Base-by-base conservation (phyloP, 2,797 vertebrate species). In the Chelmon rostratus region DNA sequence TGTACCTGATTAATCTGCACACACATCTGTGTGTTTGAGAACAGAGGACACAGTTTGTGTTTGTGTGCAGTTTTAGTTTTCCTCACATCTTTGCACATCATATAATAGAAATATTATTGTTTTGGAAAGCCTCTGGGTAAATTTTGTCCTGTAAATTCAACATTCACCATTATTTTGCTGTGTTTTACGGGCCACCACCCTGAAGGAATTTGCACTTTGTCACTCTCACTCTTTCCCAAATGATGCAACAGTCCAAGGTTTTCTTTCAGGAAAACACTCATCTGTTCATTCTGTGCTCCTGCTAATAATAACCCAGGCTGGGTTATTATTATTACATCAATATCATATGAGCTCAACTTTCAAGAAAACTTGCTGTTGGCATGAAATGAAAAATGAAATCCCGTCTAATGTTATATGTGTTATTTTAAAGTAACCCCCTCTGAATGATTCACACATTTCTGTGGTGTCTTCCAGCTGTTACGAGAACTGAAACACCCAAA, bases 401-500 rank as follows among this genome's bases (percentile, higher is more conserved):
- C 33, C 21, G 28, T 56, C 25, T 35, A 19, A 58, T 66, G n/a
- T 16, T 35, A 3, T 0, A 16, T 40, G 8, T 35, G 8, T 31
- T 46, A 4, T 57, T 61, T 57, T 16, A 11, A 68, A 33, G 23
- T n/a, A 28, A 58, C 15, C 18, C 8, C 4, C 3, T 28, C 21
- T 10, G n/a, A 10, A 38, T n/a, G 18, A n/a, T 56, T 80, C 8
- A 50, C 25, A 19, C 25, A 0, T 49, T 10, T 25, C 25, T 31
- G 28, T 31, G 28, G 38, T 95, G 76, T 89, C 66, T 93, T 95
- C 57, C 94, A 99, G 98, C 96, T 99, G 94, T 93, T 99, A 90
- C 95, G 98, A 92, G 98, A 99, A 88, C 88, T 99, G 93, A 99
- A 99, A 93, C 98, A 99, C 86, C 96, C 97, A 2, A 99, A 99